Conservation (phyloP, 2,113 vertebrate species). For the Tor tambroides region DNA sequence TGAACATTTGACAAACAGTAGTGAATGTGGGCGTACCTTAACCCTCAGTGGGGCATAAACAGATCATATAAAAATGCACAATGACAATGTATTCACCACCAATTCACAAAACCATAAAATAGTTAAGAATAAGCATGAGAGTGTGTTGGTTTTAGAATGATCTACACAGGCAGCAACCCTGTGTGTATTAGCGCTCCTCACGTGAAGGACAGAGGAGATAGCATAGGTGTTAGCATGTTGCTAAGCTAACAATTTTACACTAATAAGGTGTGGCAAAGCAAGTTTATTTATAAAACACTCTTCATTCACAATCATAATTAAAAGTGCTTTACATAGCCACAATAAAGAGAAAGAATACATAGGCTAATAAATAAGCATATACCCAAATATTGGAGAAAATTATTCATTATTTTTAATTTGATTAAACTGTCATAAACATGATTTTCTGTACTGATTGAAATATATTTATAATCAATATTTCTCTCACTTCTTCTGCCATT, state of each 20-base stretch:
- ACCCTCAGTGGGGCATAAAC: neutral
- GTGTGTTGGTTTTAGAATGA: no score
- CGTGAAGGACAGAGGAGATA: neutral
- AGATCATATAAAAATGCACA: neutral
- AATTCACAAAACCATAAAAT: neutral
- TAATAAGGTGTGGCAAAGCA: neutral
- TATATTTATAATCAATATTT: neutral
- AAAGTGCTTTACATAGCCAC: neutral
- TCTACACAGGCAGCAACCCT: no score
- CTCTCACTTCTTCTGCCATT: neutral
- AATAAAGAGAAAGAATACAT: neutral
- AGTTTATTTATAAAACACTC: no score
- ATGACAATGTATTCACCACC: neutral
- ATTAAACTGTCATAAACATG: neutral
- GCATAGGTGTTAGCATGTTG: neutral
- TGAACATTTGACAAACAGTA: neutral
- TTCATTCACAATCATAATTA: neutral
- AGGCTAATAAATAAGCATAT: no score
- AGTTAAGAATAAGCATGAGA: neutral
- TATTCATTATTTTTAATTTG: neutral
- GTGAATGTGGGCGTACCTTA: neutral
- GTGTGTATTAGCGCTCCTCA: neutral
- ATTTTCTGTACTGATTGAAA: neutral
- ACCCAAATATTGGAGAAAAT: no score
- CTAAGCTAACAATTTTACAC: neutral